phyloP scores from a whole-genome alignment of 1,140 invertebrate genomes.

The roundworm (Caenorhabditis elegans) region DNA sequence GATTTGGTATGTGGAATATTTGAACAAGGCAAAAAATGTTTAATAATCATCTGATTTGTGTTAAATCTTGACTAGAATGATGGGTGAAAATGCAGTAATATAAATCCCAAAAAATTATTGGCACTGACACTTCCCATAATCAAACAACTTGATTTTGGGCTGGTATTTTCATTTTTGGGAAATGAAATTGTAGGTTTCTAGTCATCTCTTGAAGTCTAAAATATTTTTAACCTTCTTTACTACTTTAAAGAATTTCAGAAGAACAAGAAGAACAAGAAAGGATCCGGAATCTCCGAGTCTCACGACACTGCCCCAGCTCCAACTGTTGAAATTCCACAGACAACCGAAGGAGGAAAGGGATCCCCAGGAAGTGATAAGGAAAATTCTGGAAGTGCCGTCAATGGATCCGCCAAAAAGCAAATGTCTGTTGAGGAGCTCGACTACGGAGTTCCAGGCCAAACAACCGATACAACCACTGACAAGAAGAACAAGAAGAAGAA shows the following conservation, averaged over 20 bases:
- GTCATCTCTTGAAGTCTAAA: background rate
- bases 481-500: constrained; percentile 41
- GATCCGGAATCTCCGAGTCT: constrained; percentile 9
- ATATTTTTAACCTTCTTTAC: background rate
- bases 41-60: too few species aligned
- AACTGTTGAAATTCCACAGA: constrained; percentile 18
- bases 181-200: too few species aligned
- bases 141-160: too few species aligned
- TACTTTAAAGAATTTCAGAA: constrained; percentile 11
- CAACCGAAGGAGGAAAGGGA: background rate
- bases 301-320: background rate
- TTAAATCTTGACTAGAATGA: too few species aligned
- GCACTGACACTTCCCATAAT: too few species aligned
- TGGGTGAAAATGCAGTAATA: too few species aligned
- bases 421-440: background rate
- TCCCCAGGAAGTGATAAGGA: constrained; percentile 13
- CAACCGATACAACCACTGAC: background rate
- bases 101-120: too few species aligned
- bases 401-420: constrained; percentile 18
- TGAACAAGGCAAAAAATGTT: too few species aligned
- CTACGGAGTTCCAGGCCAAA: background rate
- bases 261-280: constrained; percentile 40
- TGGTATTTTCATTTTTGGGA: too few species aligned
- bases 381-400: constrained; percentile 1
- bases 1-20: too few species aligned